Conservation (phyloP, 2,888 invertebrate genomes). For the Phaedon cochleariae region DNA sequence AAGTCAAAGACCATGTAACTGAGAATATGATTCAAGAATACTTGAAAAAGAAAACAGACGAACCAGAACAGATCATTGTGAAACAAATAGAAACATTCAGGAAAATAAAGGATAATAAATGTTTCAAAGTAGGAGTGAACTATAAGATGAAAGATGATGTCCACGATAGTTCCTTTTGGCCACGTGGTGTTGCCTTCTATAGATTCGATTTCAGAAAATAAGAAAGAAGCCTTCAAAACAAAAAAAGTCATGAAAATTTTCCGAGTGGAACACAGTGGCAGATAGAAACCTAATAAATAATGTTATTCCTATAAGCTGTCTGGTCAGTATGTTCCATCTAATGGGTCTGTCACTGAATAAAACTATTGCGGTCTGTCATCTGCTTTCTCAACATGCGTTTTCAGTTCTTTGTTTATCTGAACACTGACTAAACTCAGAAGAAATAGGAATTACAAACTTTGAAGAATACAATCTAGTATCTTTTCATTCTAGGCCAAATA, state of each 20-base stretch:
- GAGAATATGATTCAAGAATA: neutral
- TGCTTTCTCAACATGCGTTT: neutral
- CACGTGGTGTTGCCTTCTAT: neutral
- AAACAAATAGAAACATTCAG: conserved; percentile 8
- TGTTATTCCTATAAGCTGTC: no score
- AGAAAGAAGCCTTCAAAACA: neutral
- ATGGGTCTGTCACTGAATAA: neutral
- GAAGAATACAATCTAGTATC: no score
- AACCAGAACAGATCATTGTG: neutral
- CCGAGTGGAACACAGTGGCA: neutral
- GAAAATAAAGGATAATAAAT: conserved; percentile 12
- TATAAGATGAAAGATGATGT: neutral
- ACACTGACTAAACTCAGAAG: neutral
- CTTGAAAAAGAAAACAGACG: neutral
- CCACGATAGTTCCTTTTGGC: conserved; percentile 6
- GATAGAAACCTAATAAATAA: neutral
- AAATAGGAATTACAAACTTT: neutral
- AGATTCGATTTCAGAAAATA: conserved; percentile 9
- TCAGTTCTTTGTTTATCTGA: neutral
- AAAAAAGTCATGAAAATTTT: neutral
- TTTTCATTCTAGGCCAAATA: neutral
- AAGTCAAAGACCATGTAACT: neutral
- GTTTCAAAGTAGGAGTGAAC: conserved; percentile 4
- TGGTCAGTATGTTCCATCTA: no score
- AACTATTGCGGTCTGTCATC: neutral